These are phyloP conservation scores for Ptychobarbus kaznakovi DNA, from an alignment of 2,797 vertebrate genomes.

Conservation along the genomic window DNA sequence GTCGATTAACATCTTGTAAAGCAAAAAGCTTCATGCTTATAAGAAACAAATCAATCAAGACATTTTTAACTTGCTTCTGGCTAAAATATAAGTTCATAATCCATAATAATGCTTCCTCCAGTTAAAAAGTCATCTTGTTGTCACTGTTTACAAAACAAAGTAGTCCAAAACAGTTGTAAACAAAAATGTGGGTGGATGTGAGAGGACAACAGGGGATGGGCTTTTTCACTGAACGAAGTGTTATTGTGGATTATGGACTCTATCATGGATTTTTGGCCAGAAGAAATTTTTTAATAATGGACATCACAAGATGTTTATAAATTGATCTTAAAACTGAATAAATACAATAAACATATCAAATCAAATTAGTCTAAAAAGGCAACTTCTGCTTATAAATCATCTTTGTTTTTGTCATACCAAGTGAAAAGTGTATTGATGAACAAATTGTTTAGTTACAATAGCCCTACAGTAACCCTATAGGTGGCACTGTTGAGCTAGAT, in stretches of 20 bases:
- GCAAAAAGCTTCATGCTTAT: not conserved
- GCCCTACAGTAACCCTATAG: conserved; percentile 66
- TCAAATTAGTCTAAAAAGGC: not conserved
- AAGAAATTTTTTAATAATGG: not conserved
- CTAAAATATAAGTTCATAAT: not conserved
- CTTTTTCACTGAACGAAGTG: not conserved
- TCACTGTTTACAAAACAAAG: not conserved
- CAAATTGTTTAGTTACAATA: not conserved
- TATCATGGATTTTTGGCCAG: not conserved
- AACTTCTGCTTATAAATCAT: not conserved
- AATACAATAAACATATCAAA: not conserved
- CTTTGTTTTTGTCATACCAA: not conserved
- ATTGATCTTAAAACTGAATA: not conserved
- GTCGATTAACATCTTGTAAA: not conserved
- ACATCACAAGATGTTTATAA: not conserved
- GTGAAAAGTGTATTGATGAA: not conserved
- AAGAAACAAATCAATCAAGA: not conserved
- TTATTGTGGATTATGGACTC: not conserved
- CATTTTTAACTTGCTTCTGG: not conserved
- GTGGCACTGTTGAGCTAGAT: conserved; percentile 71
- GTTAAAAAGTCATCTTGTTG: not conserved
- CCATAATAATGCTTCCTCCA: not conserved
- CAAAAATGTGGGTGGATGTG: too few species aligned
- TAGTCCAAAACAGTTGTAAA: not conserved
- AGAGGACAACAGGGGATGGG: not conserved